Evolutionary conservation across 2,888 invertebrate genomes (phyloP).

Genomic region (Ormyrus labotus): DNA sequence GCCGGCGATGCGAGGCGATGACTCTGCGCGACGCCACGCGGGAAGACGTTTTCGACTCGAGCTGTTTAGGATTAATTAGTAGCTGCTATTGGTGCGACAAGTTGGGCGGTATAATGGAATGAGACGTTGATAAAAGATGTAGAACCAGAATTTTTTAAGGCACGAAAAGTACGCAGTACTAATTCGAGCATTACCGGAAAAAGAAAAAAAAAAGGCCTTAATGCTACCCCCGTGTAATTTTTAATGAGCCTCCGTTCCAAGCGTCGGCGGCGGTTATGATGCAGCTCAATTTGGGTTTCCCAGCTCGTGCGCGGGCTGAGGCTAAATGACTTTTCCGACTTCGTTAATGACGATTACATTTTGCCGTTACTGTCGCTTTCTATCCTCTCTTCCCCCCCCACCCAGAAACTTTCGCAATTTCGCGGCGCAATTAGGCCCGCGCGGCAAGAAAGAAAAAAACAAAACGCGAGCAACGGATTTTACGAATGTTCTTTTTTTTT

Average conservation of each 20-base stretch:
- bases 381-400: neutral
- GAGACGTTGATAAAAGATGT: too few relatives aligned
- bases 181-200: too few relatives aligned
- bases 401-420: conserved; percentile 44
- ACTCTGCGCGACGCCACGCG: too few relatives aligned
- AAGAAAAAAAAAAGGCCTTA: neutral
- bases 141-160: too few relatives aligned
- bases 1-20: too few relatives aligned
- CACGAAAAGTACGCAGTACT: too few relatives aligned
- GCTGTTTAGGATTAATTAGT: too few relatives aligned
- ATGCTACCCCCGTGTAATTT: neutral
- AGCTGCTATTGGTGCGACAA: too few relatives aligned
- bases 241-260: neutral
- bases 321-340: conserved; percentile 27
- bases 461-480: too few relatives aligned
- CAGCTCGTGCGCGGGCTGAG: neutral
- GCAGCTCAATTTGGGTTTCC: neutral
- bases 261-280: neutral
- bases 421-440: conserved; percentile 4
- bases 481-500: too few relatives aligned
- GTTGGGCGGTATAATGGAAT: too few relatives aligned
- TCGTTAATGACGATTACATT: conserved; percentile 17
- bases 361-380: conserved; percentile 43
- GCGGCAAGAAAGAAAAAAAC: neutral
- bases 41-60: too few relatives aligned